phyloP scores from a whole-genome alignment of 2,113 vertebrate species.

The Burhinus oedicnemus region DNA sequence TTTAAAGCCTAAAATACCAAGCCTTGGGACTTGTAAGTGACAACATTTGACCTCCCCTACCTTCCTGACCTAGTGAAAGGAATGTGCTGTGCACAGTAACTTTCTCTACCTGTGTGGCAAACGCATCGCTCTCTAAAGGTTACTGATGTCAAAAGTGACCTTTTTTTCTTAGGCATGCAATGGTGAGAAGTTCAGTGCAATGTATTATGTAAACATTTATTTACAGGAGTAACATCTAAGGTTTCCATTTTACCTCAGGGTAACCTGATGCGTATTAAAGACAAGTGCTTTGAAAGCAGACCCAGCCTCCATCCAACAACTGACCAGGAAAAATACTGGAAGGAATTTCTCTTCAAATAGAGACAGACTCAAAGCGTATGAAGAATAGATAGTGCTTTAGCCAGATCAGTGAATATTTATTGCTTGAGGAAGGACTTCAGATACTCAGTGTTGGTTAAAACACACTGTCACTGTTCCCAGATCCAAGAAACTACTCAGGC shows the following conservation, averaged over 20 bases:
- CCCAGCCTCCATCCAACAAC: slow-evolving; percentile 26
- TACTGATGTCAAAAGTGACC: slow-evolving; percentile 67
- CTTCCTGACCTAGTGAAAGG: background rate
- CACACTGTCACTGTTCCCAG: background rate
- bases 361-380: background rate
- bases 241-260: slow-evolving; percentile 59
- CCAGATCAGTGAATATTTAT: background rate
- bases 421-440: background rate
- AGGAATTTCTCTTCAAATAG: slow-evolving; percentile 16
- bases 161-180: slow-evolving; percentile 45
- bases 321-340: slow-evolving; percentile 35
- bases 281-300: slow-evolving; percentile 40
- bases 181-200: slow-evolving; percentile 33
- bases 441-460: background rate
- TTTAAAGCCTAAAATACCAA: background rate
- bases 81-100: background rate
- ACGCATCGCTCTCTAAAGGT: slow-evolving; percentile 17
- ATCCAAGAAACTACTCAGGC: background rate
- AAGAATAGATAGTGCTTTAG: background rate
- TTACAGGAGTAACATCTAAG: slow-evolving; percentile 50
- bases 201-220: slow-evolving; percentile 70
- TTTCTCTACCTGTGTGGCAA: background rate
- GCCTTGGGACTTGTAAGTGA: background rate
- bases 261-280: slow-evolving; percentile 31
- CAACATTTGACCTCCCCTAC: background rate